Percentiles rank a stretch among this genome's conserved stretches.
phyloP scores from a whole-genome alignment of 2,888 invertebrate genomes.

The Quadroppia sp. region DNA sequence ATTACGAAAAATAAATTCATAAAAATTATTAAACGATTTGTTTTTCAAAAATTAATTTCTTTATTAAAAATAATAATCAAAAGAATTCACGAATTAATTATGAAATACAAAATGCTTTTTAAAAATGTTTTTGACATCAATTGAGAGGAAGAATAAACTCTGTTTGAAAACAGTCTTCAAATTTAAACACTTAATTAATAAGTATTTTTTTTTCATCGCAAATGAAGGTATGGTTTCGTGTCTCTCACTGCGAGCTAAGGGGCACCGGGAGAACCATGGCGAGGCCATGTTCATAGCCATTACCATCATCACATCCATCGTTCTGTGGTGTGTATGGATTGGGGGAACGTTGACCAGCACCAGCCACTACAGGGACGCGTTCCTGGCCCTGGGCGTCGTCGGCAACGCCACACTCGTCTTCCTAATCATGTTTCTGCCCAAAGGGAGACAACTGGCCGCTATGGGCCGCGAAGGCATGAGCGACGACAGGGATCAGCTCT shows the following conservation, averaged over 20 bases:
- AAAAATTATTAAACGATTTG: too few relatives aligned
- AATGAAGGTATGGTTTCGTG: slow-evolving; percentile 27
- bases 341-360: slow-evolving; percentile 60
- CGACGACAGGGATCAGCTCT: slow-evolving; percentile 61
- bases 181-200: too few relatives aligned
- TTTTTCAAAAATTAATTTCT: too few relatives aligned
- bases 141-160: too few relatives aligned
- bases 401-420: slow-evolving; percentile 79
- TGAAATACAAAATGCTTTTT: too few relatives aligned
- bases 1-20: too few relatives aligned
- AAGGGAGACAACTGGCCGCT: slow-evolving; percentile 81
- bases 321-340: slow-evolving; percentile 75
- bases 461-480: slow-evolving; percentile 74
- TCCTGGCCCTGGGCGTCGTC: slow-evolving; percentile 81
- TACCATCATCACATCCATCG: slow-evolving; percentile 77
- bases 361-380: slow-evolving; percentile 57
- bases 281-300: slow-evolving; percentile 88
- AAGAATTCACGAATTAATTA: too few relatives aligned
- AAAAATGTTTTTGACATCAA: too few relatives aligned
- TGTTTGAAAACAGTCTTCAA: too few relatives aligned
- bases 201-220: too few relatives aligned
- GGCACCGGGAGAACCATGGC: slow-evolving; percentile 86
- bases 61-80: slow-evolving; percentile 56
- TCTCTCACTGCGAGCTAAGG: slow-evolving; percentile 71
- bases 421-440: slow-evolving; percentile 87